Conservation (phyloP, 30 jellyfish, hydroid and myxozoan species). For the Chironex yamaguchii region DNA sequence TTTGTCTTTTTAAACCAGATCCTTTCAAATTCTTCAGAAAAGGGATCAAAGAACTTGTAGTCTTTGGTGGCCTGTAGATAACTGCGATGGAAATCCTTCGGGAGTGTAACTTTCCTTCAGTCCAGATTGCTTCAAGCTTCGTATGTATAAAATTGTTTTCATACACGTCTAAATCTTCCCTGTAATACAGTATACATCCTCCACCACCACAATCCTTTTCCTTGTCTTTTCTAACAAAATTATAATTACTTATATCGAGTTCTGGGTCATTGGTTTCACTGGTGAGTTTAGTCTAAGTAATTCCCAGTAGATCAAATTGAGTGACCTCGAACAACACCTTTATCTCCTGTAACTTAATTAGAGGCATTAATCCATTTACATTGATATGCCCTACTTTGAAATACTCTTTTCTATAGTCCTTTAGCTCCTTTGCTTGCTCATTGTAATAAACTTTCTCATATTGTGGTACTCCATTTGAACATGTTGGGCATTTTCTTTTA, state of each 20-base stretch:
- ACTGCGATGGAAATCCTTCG: slow-evolving; percentile 9
- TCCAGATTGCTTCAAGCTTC: slow-evolving; percentile 49
- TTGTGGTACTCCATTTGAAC: no score
- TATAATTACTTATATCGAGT: slow-evolving; percentile 21
- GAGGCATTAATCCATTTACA: slow-evolving; percentile 1
- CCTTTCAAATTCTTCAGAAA: no score
- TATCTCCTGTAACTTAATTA: slow-evolving; percentile 3
- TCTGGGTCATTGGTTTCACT: slow-evolving; percentile 20
- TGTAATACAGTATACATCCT: slow-evolving; percentile 47
- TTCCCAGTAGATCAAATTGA: background rate
- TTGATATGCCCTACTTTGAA: slow-evolving; percentile 33
- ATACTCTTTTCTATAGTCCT: slow-evolving; percentile 21
- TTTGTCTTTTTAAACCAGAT: no score
- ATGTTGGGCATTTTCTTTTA: no score
- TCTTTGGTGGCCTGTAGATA: slow-evolving; percentile 33
- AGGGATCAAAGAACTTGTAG: slow-evolving; percentile 27
- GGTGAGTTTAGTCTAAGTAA: slow-evolving; percentile 40
- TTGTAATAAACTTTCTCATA: no score
- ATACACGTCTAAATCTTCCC: slow-evolving; percentile 7
- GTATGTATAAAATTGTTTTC: slow-evolving; percentile 20
- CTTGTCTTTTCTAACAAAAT: slow-evolving; percentile 21
- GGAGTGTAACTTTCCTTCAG: slow-evolving; percentile 12
- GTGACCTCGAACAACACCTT: slow-evolving; percentile 15
- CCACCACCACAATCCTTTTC: slow-evolving; percentile 14
- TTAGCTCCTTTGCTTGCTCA: slow-evolving; percentile 24